Evolutionary conservation across 2,797 vertebrate genomes (phyloP).

Genomic region (Ctenosaura bakeri): DNA sequence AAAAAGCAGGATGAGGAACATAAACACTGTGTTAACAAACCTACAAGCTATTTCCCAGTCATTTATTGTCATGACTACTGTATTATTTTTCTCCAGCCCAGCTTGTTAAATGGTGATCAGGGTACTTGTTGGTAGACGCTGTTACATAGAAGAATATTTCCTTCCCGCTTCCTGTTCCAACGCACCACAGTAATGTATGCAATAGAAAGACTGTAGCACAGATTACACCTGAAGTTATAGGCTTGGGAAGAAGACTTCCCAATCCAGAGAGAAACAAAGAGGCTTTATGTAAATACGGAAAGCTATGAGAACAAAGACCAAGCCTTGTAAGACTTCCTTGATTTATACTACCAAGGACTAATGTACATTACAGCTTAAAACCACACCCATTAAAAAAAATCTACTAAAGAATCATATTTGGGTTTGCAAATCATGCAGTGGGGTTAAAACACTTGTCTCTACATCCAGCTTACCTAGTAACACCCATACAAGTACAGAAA

Average conservation of each 20-base stretch:
- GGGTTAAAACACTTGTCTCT: too few species aligned
- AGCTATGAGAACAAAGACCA: conserved; percentile 50
- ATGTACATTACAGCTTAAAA: conserved; percentile 13
- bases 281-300: conserved; percentile 41
- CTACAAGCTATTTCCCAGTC: conserved; percentile 43
- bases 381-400: background rate
- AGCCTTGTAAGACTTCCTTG: conserved; percentile 47
- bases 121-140: conserved; percentile 32
- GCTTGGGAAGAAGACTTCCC: conserved; percentile 63
- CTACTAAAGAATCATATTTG: background rate
- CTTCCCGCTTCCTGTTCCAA: conserved; percentile 77
- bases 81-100: conserved; percentile 52
- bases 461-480: too few species aligned
- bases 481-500: too few species aligned
- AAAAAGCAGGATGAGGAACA: conserved; percentile 50
- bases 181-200: conserved; percentile 47
- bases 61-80: conserved; percentile 62
- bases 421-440: background rate
- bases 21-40: conserved; percentile 54
- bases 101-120: conserved; percentile 37
- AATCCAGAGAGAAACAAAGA: conserved; percentile 38
- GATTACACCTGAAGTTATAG: conserved; percentile 63
- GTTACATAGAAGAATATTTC: conserved; percentile 67
- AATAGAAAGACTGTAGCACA: conserved; percentile 19
- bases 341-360: conserved; percentile 9